phyloP scores from a whole-genome alignment of 2,888 invertebrate genomes.

The Linnaemya tessellans region DNA sequence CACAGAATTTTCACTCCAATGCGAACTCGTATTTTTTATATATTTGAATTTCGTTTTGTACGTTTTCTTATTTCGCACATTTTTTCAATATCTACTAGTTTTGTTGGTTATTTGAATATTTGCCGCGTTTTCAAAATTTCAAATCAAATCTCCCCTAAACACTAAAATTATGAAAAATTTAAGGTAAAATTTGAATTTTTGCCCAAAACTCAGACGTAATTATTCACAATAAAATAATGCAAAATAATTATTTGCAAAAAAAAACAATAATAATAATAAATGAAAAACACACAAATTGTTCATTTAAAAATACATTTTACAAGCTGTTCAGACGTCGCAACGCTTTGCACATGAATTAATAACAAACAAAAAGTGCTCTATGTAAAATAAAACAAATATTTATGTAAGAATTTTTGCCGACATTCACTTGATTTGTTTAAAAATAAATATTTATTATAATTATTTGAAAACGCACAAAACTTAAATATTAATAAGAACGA shows the following conservation, averaged over 20 bases:
- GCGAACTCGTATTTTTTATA: neutral
- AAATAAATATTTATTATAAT: constrained; percentile 51
- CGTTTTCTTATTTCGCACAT: constrained; percentile 15
- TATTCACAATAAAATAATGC: constrained; percentile 45
- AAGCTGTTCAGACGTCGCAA: neutral
- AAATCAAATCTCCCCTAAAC: neutral
- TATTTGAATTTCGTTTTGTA: neutral
- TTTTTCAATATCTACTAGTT: neutral
- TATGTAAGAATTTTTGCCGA: constrained; percentile 54
- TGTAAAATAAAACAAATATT: constrained; percentile 29
- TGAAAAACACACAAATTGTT: constrained; percentile 14
- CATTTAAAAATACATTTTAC: constrained; percentile 51
- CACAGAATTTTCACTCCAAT: neutral
- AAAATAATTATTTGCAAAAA: constrained; percentile 45
- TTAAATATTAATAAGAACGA: constrained; percentile 48
- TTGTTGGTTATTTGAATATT: constrained; percentile 11
- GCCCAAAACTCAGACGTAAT: constrained; percentile 47
- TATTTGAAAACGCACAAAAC: constrained; percentile 58
- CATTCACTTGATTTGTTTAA: constrained; percentile 65
- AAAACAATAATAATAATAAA: neutral
- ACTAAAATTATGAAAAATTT: constrained; percentile 7
- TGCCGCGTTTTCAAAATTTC: constrained; percentile 30
- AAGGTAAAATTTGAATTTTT: neutral
- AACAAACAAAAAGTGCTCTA: neutral
- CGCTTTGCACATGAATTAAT: constrained; percentile 23